A percentile compares a stretch with the other conserved stretches of the same genome.
phyloP scores from a whole-genome alignment of 2,888 invertebrate species.

The Priocnemis perturbator region DNA sequence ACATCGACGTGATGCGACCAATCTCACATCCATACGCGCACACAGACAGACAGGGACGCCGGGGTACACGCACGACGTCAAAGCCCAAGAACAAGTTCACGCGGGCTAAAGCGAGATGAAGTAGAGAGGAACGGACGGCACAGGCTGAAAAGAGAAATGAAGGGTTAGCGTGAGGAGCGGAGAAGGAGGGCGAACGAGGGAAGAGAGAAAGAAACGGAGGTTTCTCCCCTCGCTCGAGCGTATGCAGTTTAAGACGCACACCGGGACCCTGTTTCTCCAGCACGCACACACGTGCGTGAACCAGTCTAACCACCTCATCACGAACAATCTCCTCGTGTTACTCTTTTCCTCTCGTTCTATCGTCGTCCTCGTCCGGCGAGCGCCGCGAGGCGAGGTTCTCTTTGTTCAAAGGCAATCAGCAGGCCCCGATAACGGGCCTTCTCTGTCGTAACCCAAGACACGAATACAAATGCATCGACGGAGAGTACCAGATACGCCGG shows the following conservation, averaged over 20 bases:
- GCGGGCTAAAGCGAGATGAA: slow-evolving; percentile 20
- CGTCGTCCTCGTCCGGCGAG: slow-evolving; percentile 59
- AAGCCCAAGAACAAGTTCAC: slow-evolving; percentile 53
- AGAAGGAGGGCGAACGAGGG: slow-evolving; percentile 20
- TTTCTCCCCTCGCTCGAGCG: slow-evolving; percentile 44
- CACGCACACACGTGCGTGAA: slow-evolving; percentile 66
- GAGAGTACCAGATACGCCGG: slow-evolving; percentile 46
- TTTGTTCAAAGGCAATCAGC: slow-evolving; percentile 72
- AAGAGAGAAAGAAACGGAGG: slow-evolving; percentile 19
- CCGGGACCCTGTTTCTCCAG: slow-evolving; percentile 53
- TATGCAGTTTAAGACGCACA: slow-evolving; percentile 63
- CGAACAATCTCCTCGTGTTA: slow-evolving; percentile 73
- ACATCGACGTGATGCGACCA: slow-evolving; percentile 29
- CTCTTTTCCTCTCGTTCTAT: slow-evolving; percentile 63
- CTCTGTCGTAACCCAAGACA: slow-evolving; percentile 77
- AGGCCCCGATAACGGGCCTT: slow-evolving; percentile 73
- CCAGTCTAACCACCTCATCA: slow-evolving; percentile 75
- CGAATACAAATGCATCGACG: slow-evolving; percentile 72
- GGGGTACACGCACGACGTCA: too few relatives aligned
- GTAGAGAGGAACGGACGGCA: slow-evolving; percentile 4
- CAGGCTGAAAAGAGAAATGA: slow-evolving; percentile 12
- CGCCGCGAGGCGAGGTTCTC: slow-evolving; percentile 56
- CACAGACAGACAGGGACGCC: background rate
- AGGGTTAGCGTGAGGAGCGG: slow-evolving; percentile 8
- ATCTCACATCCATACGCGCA: slow-evolving; percentile 31